These are phyloP conservation scores for Pinna nobilis DNA, from an alignment of 1,140 invertebrate species.

Conservation along the genomic window DNA sequence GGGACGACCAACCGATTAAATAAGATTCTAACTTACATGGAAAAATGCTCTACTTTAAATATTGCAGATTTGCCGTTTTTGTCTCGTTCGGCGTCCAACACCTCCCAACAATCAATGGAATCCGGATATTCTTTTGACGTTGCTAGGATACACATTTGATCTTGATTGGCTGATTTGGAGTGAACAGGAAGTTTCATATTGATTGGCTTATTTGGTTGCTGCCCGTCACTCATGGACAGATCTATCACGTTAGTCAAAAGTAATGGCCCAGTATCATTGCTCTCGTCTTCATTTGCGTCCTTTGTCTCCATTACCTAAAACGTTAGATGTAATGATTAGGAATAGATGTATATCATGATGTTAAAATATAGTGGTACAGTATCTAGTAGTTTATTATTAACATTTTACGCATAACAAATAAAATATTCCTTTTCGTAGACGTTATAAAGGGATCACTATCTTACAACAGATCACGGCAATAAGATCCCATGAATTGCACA, in stretches of 20 bases:
- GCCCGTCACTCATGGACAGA: conserved; percentile 28
- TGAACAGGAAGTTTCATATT: conserved; percentile 33
- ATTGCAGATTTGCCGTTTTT: conserved; percentile 1
- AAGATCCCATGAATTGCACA: background rate
- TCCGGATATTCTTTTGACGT: conserved; percentile 29
- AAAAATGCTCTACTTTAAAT: conserved; percentile 15
- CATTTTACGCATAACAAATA: background rate
- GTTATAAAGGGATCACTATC: background rate
- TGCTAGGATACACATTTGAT: conserved; percentile 17
- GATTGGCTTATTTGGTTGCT: conserved; percentile 26
- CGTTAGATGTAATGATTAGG: background rate
- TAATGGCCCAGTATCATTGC: conserved; percentile 1
- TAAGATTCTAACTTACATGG: conserved; percentile 2
- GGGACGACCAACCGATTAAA: background rate
- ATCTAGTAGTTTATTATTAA: background rate
- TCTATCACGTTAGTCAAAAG: conserved; percentile 36
- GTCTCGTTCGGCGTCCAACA: background rate
- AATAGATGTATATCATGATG: background rate
- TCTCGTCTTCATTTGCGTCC: conserved; percentile 20
- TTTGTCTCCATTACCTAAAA: conserved; percentile 33
- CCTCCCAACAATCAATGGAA: conserved; percentile 25
- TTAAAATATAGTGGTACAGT: background rate
- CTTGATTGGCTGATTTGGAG: background rate
- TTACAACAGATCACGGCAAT: background rate
- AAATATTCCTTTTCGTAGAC: background rate